Evolutionary conservation across 1,140 invertebrate species (phyloP), one percentile per base, ranked within the genome.

Genomic region (Pachypeltis micranthus): DNA sequence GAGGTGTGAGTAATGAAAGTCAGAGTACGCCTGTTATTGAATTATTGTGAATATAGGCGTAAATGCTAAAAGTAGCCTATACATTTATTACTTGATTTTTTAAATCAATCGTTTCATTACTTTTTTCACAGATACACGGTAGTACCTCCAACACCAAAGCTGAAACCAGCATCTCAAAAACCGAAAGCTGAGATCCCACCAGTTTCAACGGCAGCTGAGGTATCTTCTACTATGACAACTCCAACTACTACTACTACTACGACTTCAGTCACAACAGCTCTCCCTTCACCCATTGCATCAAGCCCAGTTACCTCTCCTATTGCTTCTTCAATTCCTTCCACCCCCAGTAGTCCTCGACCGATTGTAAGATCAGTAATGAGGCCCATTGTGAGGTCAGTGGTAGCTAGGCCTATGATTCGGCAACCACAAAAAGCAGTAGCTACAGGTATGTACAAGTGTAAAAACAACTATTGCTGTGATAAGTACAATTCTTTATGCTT

Each of bases 141-240:
- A 23, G 12, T 21, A 10, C 64, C 64, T 34, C 39, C 59, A 28
- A 84, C 87, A n/a, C 81, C 87, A n/a, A 74, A 78, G 62, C 74
- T 78, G 23, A 31, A 67, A 39, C 31, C 64, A 3, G 61, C 63
- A 25, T 39, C 67, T 28, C 60, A 65, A 59, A 61, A 65, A 29
- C 47, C 67, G 47, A 39, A 67, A 51, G 29, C 65, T 55, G 29
- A 68, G 62, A n/a, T n/a, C n/a, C n/a, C n/a, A n/a, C n/a, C n/a
- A n/a, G n/a, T n/a, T n/a, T n/a, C n/a, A n/a, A n/a, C n/a, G n/a
- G n/a, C n/a, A n/a, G 61, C 65, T 61, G 54, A 64, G 7, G 54
- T 54, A 56, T 61, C 66, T 62, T 66, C 64, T 59, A 57, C 19
- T 62, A 62, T 10, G 60, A 60, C 47, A 51, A 51, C 39, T 61